Base-by-base conservation (phyloP, 1,140 invertebrate genomes). In the Eumeta japonica region DNA sequence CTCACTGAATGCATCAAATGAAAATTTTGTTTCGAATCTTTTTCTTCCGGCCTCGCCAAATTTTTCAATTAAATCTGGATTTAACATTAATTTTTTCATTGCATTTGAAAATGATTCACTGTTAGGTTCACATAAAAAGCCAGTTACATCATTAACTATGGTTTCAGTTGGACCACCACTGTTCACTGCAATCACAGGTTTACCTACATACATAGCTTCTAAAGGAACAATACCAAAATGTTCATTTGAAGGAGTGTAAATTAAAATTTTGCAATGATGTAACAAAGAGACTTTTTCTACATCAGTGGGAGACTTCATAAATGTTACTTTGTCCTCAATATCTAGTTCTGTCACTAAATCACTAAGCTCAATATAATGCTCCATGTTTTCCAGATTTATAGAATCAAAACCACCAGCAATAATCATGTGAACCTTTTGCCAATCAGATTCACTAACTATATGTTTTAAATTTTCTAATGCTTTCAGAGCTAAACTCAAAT, bases 141-240 rank as follows among this genome's bases (percentile, higher is more conserved):
- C 97, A 3, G 95, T 99, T 3, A 84, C 75, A n/a, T 81, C 83
- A 76, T 97, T 75, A 0, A 88, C 78, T 31, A 99, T 79, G 0
- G 97, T 98, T 75, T 99, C 97, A 3, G 81, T 85, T 0, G 97
- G 97, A 1, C 97, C 97, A 16, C 97, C 97, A 62, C 87, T 93
- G 58, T 94, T 92, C 0, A 92, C 86, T 0, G 97, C 97, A 47
- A 99, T 86, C 0, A 99, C 95, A 12, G 96, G 94, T 56, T 92
- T 90, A 16, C 79, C 75, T 57, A 87, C 84, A 59, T 92, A 94
- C 97, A 99, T 99, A 0, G 96, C 94, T 80, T 99, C 97, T 34
- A 99, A 74, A 1, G 97, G 97, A 4, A 99, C 97, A 59, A 99
- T 99, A 3, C 97, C 97, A 82, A 99, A 99, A 78, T 99, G 97